Conservation (phyloP, 1,140 invertebrate species). For the Trypoxylus dichotomus region DNA sequence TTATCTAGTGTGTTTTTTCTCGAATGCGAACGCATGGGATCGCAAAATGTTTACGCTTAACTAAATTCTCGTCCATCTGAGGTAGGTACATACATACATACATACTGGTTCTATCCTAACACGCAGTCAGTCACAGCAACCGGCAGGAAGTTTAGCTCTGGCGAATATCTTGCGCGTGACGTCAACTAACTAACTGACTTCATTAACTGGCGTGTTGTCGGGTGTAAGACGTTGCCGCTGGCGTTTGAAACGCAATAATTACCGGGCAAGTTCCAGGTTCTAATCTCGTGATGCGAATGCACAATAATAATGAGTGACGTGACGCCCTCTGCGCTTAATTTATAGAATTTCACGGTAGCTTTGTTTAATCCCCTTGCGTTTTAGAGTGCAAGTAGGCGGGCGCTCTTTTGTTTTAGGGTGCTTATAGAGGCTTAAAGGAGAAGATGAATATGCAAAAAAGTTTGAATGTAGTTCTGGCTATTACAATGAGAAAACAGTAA, state of each 20-base stretch:
- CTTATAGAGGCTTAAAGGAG: neutral
- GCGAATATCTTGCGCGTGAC: neutral
- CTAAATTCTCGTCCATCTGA: neutral
- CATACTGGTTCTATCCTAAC: neutral
- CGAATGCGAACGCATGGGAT: neutral
- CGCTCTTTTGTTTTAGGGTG: neutral
- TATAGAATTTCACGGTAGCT: neutral
- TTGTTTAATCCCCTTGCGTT: neutral
- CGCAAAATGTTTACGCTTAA: neutral
- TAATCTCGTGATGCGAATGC: neutral
- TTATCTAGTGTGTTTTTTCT: neutral
- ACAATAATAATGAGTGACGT: conserved; percentile 7
- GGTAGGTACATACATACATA: too few species aligned
- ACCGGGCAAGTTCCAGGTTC: neutral
- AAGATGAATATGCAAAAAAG: neutral
- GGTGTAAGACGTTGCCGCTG: neutral
- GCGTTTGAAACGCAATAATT: neutral
- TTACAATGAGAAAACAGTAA: too few species aligned
- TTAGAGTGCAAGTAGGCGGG: neutral
- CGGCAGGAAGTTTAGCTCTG: neutral
- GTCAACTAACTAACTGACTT: neutral
- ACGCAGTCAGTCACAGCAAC: neutral
- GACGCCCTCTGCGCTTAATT: neutral
- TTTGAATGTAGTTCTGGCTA: too few species aligned
- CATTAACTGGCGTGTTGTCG: neutral